Base-by-base conservation (phyloP, 2,113 vertebrate genomes). In the Labeo rohita region DNA sequence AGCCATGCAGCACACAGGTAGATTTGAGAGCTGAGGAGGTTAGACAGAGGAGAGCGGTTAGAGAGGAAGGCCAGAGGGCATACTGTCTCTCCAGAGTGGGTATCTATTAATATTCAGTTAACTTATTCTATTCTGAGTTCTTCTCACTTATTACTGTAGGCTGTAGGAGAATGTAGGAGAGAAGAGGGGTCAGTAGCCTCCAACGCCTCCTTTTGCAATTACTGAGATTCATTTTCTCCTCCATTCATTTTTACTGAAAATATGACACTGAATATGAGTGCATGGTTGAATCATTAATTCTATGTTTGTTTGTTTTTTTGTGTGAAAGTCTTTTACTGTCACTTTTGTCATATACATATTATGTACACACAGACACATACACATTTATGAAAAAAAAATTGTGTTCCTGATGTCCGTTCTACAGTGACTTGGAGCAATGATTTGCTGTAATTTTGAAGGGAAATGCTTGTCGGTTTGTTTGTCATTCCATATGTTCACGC, bases 201-300 rank as follows among this genome's bases (percentile, higher is more conserved):
- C n/a, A 85, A 86, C 15, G 73, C 59, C 85, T 85, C 85, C 89
- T 88, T 91, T 93, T 93, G 90, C 92, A 91, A 63, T 86, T 87
- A 88, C 89, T 87, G 90, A 90, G 65, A 91, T 91, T 91, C 85
- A 89, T 92, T 39, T 91, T 91, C 89, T 89, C 54, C 74, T 85
- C 78, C 85, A 91, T 93, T 93, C 88, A 92, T 92, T 93, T 93
- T 92, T 93, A 92, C 93, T 92, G 89, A 90, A 91, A 88, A 89
- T 87, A 88, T 93, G 92, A 93, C 91, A 91, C 90, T 87, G 90
- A 91, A 89, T 91, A 92, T 83, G 77, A 88, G 90, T 89, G 88
- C 84, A 84, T 88, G 91, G 90, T 88, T 85, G 89, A 89, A 82
- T 87, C 90, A 91, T 93, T 81, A 91, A 89, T 93, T 92, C 90